A percentile compares a stretch with the other conserved stretches of the same genome.
Evolutionary conservation across 2,113 vertebrate species (phyloP).

Genomic region (Casuarius casuarius): DNA sequence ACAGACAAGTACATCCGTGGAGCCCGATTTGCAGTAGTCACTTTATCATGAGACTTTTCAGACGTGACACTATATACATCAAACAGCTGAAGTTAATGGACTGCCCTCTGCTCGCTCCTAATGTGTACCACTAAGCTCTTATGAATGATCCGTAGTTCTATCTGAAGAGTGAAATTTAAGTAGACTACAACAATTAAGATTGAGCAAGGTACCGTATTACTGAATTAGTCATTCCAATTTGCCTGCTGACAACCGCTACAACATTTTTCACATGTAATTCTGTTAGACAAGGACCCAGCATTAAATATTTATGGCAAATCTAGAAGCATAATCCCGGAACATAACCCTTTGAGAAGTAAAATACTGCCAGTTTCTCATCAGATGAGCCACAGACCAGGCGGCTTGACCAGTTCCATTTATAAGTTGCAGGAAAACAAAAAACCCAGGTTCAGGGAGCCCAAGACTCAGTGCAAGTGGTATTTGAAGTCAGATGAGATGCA

Average conservation of each 20-base stretch:
- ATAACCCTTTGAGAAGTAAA: background rate
- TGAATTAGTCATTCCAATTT: background rate
- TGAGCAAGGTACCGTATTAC: background rate
- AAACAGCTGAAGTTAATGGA: rapidly evolving
- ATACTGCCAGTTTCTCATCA: background rate
- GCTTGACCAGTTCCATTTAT: background rate
- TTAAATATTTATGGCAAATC: background rate
- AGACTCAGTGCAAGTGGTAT: background rate
- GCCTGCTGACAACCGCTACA: rapidly evolving
- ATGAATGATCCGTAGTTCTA: background rate
- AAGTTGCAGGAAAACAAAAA: background rate
- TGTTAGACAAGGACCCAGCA: background rate
- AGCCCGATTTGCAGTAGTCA: background rate
- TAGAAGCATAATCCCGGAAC: background rate
- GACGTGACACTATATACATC: background rate
- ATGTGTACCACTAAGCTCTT: background rate
- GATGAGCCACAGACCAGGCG: background rate
- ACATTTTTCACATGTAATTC: background rate
- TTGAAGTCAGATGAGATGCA: background rate
- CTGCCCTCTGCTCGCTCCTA: background rate
- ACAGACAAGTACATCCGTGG: background rate
- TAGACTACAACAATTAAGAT: background rate
- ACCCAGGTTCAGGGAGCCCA: background rate
- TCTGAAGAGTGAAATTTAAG: background rate
- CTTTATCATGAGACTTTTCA: rapidly evolving